A percentile compares a stretch with the other conserved stretches of the same genome.
These are phyloP conservation scores for Cheilosia pagana DNA, from an alignment of 2,888 invertebrate genomes.

Conservation along the genomic window DNA sequence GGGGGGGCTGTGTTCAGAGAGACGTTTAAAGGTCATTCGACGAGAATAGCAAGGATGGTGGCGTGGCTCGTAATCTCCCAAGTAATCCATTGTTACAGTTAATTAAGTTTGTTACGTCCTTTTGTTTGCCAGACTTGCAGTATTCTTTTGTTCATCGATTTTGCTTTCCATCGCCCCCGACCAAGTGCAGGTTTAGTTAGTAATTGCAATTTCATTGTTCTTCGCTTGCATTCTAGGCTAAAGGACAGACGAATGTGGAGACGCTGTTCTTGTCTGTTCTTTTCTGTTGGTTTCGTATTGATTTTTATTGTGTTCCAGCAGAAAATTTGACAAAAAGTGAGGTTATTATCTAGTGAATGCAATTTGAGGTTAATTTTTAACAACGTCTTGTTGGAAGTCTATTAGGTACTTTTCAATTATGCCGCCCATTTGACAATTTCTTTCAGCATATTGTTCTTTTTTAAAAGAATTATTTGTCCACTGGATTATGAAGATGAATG, in stretches of 20 bases:
- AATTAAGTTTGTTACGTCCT: conserved; percentile 69
- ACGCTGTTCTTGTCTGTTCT: conserved; percentile 11
- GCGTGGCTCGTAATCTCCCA: conserved; percentile 27
- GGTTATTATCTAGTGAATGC: background rate
- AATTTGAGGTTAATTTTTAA: background rate
- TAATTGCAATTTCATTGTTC: conserved; percentile 48
- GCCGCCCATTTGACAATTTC: too few species aligned
- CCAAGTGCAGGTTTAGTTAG: background rate
- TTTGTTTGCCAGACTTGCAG: conserved; percentile 60
- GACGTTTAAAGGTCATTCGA: conserved; percentile 58
- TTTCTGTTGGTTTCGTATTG: conserved; percentile 6
- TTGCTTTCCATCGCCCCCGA: conserved; percentile 4
- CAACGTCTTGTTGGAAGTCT: background rate
- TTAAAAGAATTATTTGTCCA: too few species aligned
- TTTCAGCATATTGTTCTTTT: too few species aligned
- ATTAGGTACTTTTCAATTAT: too few species aligned
- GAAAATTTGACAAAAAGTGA: conserved; percentile 2
- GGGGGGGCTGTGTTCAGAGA: conserved; percentile 20
- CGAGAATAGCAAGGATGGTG: background rate
- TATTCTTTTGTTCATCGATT: conserved; percentile 65
- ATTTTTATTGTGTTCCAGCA: conserved; percentile 6
- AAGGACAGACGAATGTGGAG: conserved; percentile 2
- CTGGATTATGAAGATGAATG: too few species aligned
- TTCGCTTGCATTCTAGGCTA: background rate
- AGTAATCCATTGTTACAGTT: conserved; percentile 62